Evolutionary conservation across 2,888 invertebrate genomes (phyloP).

Genomic region (Enoplolaimus lenunculus): DNA sequence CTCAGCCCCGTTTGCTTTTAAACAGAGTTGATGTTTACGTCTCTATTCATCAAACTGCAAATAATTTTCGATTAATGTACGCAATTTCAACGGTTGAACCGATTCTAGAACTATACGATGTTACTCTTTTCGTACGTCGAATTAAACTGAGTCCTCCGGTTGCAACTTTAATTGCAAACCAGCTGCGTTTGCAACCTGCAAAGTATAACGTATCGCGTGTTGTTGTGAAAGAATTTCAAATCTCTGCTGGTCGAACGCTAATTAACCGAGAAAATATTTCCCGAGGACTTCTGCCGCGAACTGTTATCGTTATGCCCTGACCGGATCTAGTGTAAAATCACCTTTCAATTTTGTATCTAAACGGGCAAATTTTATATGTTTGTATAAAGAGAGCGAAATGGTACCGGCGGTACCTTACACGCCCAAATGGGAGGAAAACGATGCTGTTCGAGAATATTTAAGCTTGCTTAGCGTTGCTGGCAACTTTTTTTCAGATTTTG

Average conservation of each 20-base stretch:
- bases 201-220: not conserved
- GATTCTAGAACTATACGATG: not conserved
- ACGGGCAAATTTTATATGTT: not conserved
- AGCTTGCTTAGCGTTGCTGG: not conserved
- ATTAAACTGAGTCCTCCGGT: not conserved
- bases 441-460: conserved; percentile 10
- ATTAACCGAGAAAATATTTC: conserved; percentile 12
- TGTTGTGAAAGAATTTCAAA: conserved; percentile 7
- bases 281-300: not conserved
- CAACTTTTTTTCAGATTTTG: not conserved
- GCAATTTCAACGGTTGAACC: not conserved
- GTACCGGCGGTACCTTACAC: not conserved
- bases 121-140: not conserved
- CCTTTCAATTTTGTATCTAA: conserved; percentile 10
- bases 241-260: not conserved
- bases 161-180: not conserved
- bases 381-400: conserved; percentile 1
- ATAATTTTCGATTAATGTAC: conserved; percentile 1
- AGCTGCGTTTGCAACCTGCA: not conserved
- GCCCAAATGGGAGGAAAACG: not conserved
- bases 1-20: not conserved
- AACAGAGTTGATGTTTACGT: not conserved
- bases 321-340: not conserved
- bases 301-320: not conserved
- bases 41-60: not conserved